phyloP scores from a whole-genome alignment of 2,797 vertebrate genomes.

The Acridotheres tristis region DNA sequence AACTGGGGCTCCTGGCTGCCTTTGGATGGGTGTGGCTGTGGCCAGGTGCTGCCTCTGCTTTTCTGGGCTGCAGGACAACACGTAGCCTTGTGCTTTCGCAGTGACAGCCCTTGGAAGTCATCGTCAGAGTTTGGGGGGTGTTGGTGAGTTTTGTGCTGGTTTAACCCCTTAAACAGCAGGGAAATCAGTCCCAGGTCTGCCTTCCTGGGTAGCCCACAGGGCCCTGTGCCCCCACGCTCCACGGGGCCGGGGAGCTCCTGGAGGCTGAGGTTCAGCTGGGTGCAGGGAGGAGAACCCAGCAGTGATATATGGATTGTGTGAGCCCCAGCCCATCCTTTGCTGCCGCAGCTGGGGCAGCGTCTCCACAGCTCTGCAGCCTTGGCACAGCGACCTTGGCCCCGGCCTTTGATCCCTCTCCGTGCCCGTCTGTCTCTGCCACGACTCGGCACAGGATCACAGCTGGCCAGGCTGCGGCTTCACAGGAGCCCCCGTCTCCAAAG shows the following conservation, averaged over 20 bases:
- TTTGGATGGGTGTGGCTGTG: neutral
- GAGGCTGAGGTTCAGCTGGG: neutral
- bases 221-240: rapidly evolving
- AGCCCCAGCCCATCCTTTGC: neutral
- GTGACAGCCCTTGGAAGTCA: neutral
- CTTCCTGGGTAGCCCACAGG: neutral
- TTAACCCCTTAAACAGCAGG: neutral
- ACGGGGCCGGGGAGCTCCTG: neutral
- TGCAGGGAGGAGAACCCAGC: neutral
- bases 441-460: constrained; percentile 4
- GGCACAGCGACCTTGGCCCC: neutral
- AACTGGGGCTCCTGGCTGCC: neutral
- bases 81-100: rapidly evolving
- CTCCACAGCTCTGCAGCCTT: neutral
- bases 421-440: neutral
- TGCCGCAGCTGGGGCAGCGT: neutral
- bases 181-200: neutral
- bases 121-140: rapidly evolving
- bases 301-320: neutral
- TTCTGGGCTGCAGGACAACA: neutral
- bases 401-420: neutral
- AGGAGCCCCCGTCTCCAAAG: constrained; percentile 28
- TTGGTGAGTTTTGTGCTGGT: neutral
- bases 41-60: neutral
- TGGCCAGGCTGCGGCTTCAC: neutral